phyloP scores from a whole-genome alignment of 2,888 invertebrate genomes.

The Mesopsocus fuscifrons region DNA sequence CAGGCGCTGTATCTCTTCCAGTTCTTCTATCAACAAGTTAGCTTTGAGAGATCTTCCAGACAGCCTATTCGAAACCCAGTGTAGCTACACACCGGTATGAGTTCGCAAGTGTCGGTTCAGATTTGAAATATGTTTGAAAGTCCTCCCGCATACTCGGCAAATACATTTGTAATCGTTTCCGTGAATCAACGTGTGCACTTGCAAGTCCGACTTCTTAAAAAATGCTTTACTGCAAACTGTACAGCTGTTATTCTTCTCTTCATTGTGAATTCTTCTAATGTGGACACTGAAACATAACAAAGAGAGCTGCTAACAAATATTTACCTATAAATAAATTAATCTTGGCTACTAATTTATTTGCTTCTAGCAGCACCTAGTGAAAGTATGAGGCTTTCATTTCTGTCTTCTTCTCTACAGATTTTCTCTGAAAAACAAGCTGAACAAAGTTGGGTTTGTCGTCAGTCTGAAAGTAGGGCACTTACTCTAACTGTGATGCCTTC shows the following conservation, averaged over 20 bases:
- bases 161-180: background rate
- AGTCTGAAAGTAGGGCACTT: background rate
- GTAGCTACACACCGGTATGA: slow-evolving; percentile 9
- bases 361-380: too few relatives aligned
- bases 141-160: slow-evolving; percentile 1
- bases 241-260: slow-evolving; percentile 1
- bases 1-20: too few relatives aligned
- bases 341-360: too few relatives aligned
- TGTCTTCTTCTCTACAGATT: background rate
- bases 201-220: slow-evolving; percentile 3
- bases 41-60: too few relatives aligned
- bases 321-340: too few relatives aligned
- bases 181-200: background rate
- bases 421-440: too few relatives aligned
- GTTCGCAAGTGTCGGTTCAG: slow-evolving; percentile 2
- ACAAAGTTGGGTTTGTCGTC: too few relatives aligned
- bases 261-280: background rate
- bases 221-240: background rate
- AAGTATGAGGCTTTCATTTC: background rate
- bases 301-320: too few relatives aligned
- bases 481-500: background rate
- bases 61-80: too few relatives aligned
- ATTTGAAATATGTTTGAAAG: slow-evolving; percentile 6
- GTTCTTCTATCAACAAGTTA: too few relatives aligned
- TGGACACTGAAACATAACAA: slow-evolving; percentile 1